Conservation (phyloP, 1,140 invertebrate genomes). For the Anadara kagoshimensis region DNA sequence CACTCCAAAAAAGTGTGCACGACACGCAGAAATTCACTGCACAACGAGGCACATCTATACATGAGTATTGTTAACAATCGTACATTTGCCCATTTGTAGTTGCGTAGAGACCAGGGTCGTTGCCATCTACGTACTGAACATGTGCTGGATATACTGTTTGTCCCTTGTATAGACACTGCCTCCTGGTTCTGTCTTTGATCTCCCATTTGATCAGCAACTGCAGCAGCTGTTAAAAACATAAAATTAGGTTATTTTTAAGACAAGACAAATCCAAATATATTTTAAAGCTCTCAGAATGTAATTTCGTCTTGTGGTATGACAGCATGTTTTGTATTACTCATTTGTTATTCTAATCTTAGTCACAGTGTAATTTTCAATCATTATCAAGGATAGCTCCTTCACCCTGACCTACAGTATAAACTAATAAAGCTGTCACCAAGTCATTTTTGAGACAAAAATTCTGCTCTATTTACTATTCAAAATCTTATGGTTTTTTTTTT, state of each 20-base stretch:
- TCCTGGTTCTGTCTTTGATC: constrained; percentile 63
- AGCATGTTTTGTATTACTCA: not conserved
- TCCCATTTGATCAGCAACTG: constrained; percentile 43
- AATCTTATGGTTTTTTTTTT: no score
- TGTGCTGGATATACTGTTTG: constrained; percentile 77
- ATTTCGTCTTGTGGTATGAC: not conserved
- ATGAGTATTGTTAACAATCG: constrained; percentile 38
- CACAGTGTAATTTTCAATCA: not conserved
- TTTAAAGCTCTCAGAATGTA: not conserved
- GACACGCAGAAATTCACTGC: constrained; percentile 23
- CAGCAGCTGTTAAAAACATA: constrained; percentile 48
- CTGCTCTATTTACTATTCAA: no score
- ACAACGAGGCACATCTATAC: constrained; percentile 42
- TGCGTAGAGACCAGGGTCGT: constrained; percentile 82
- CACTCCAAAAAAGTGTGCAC: constrained; percentile 11
- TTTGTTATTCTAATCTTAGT: not conserved
- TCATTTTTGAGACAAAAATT: no score
- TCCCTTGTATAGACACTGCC: constrained; percentile 66
- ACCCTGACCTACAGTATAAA: no score
- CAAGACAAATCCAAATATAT: not conserved
- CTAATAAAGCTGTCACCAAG: no score
- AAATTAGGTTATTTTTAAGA: constrained; percentile 4
- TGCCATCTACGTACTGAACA: constrained; percentile 83
- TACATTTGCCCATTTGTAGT: constrained; percentile 82
- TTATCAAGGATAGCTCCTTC: no score